phyloP scores from a whole-genome alignment of 2,797 vertebrate species.

The Martes flavigula region DNA sequence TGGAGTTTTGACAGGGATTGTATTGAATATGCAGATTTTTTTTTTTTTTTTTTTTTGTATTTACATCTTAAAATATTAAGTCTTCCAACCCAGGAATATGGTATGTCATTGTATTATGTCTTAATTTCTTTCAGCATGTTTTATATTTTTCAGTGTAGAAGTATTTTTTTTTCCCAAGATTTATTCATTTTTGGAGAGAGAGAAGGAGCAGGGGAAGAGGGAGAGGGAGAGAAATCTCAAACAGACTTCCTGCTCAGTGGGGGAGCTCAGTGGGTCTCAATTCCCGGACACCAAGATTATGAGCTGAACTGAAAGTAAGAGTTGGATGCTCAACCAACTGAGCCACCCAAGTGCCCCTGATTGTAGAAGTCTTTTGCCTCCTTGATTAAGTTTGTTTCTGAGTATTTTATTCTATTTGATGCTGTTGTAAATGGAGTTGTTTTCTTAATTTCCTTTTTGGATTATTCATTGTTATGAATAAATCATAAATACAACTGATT shows the following conservation, averaged over 20 bases:
- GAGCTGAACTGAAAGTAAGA: too few relatives aligned
- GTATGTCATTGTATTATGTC: background rate
- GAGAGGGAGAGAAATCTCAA: too few relatives aligned
- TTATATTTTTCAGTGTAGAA: background rate
- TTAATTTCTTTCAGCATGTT: background rate
- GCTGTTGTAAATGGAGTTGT: background rate
- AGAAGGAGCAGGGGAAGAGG: too few relatives aligned
- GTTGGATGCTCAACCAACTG: too few relatives aligned
- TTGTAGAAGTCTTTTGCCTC: background rate
- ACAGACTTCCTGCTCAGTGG: too few relatives aligned
- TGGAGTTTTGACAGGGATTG: too few relatives aligned
- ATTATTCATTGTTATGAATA: background rate
- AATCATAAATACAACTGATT: background rate
- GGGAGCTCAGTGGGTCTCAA: too few relatives aligned
- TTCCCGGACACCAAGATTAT: too few relatives aligned
- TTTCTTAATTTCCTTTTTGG: background rate
- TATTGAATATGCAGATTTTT: too few relatives aligned
- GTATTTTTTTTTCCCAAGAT: background rate
- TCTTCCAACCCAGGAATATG: background rate
- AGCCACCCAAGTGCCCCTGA: background rate
- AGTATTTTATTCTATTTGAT: background rate
- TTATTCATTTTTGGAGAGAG: too few relatives aligned
- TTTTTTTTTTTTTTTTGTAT: background rate
- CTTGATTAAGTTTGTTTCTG: background rate
- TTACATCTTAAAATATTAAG: background rate